Conservation (phyloP, 2,113 vertebrate genomes). For the Trichomycterus rosablanca region DNA sequence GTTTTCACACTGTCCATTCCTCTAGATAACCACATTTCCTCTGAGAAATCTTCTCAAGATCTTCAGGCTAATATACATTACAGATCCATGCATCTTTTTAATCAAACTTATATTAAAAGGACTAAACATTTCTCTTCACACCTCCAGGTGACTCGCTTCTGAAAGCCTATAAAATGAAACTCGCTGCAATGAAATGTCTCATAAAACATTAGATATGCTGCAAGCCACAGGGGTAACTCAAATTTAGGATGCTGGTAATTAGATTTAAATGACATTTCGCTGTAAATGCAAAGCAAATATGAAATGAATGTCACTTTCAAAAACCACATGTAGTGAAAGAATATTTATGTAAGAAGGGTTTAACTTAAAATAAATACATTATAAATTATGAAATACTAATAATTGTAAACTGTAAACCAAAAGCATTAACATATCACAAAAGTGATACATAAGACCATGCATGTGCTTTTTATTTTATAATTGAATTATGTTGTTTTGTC, state of each 20-base stretch:
- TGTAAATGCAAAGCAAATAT: slow-evolving; percentile 8
- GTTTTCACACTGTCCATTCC: slow-evolving; percentile 60
- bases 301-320: not conserved
- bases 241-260: not conserved
- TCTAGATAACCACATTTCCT: slow-evolving; percentile 61
- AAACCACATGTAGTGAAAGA: too few relatives aligned
- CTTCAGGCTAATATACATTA: slow-evolving; percentile 63
- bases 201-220: not conserved
- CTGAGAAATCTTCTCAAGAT: slow-evolving; percentile 59
- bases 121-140: slow-evolving; percentile 33
- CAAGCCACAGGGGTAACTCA: not conserved
- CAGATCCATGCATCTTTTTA: slow-evolving; percentile 50
- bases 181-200: slow-evolving; percentile 3
- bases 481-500: too few relatives aligned
- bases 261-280: not conserved
- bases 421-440: too few relatives aligned
- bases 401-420: too few relatives aligned
- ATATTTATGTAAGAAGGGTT: too few relatives aligned
- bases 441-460: too few relatives aligned
- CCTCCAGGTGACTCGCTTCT: slow-evolving; percentile 22
- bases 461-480: too few relatives aligned
- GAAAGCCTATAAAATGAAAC: slow-evolving; percentile 14
- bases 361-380: too few relatives aligned
- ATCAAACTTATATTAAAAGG: slow-evolving; percentile 57
- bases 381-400: too few relatives aligned